Evolutionary conservation across 2,797 vertebrate genomes (phyloP).

Genomic region (Peromyscus attwateri): DNA sequence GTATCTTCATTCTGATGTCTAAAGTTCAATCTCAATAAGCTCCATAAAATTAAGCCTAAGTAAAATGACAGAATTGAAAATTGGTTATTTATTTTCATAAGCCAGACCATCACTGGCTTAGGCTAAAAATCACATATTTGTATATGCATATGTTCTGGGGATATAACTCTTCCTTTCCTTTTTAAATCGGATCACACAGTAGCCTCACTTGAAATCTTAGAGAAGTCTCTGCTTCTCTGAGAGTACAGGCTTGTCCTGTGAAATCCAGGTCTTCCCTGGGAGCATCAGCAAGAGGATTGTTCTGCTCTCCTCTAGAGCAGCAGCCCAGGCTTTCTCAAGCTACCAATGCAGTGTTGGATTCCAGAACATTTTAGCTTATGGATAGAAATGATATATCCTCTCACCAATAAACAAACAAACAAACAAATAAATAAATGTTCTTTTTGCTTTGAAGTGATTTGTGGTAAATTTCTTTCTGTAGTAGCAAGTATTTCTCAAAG

Average conservation of each 20-base stretch:
- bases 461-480: slow-evolving; percentile 41
- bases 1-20: slow-evolving; percentile 2
- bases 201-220: not conserved
- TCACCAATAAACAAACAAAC: not conserved
- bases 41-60: slow-evolving; percentile 31
- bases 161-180: not conserved
- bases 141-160: not conserved
- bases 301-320: not conserved
- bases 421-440: not conserved
- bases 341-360: not conserved
- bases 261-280: not conserved
- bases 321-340: not conserved
- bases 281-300: not conserved
- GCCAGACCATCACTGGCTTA: not conserved
- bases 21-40: slow-evolving; percentile 14
- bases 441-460: slow-evolving; percentile 42
- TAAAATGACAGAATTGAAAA: slow-evolving; percentile 27
- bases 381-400: not conserved
- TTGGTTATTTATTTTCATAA: slow-evolving; percentile 53
- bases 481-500: slow-evolving; percentile 18
- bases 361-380: not conserved
- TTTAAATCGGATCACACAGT: not conserved
- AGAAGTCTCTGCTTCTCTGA: not conserved
- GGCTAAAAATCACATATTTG: not conserved
- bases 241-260: not conserved